Evolutionary conservation across 2,113 vertebrate species (phyloP), one percentile per base, ranked within the genome.

Genomic region (Delphinus delphis): DNA sequence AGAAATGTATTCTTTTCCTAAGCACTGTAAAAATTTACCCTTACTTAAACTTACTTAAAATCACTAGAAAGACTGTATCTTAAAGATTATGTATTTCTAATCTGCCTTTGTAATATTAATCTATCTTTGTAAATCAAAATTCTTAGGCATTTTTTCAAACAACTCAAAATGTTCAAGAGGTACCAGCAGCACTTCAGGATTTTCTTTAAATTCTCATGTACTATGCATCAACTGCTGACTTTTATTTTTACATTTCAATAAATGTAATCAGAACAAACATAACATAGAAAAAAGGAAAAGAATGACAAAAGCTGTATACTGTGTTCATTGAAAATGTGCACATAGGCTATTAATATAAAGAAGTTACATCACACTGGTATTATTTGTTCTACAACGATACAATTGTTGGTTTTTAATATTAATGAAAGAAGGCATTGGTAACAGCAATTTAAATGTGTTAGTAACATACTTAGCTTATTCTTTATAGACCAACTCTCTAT

Each of bases 1-100:
- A 90, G 74, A 95, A 95, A 92, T 80, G 38, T 76, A 28, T 70
- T 88, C 41, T 95, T 93, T 95, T 84, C 36, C 50, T 86, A 88
- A 82, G 53, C 28, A 62, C 60, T 91, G 25, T 71, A 80, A 93
- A 93, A 93, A 92, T 12, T 63, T 88, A 86, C 68, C 14, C 10
- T 80, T 58, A 80, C 11, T 53, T 77, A 53, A 77, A 77, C 50
- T 17, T 50, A 77, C n/a, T 96, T 88, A 88, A 84, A 90, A 80
- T 81, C 41, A 80, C 60, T 68, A 67, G 41, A 96, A 97, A 93
- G 71, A 91, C 5, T 84, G 1, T 58, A 92, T 87, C 47, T 58
- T 83, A 25, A 80, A 90, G 8, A 14, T 71, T 79, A 50, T 74
- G 55, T 89, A 85, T 79, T 79, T 81, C 36, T 70, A 74, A 73